phyloP scores from a whole-genome alignment of 2,797 vertebrate genomes.

The Microcaecilia unicolor region DNA sequence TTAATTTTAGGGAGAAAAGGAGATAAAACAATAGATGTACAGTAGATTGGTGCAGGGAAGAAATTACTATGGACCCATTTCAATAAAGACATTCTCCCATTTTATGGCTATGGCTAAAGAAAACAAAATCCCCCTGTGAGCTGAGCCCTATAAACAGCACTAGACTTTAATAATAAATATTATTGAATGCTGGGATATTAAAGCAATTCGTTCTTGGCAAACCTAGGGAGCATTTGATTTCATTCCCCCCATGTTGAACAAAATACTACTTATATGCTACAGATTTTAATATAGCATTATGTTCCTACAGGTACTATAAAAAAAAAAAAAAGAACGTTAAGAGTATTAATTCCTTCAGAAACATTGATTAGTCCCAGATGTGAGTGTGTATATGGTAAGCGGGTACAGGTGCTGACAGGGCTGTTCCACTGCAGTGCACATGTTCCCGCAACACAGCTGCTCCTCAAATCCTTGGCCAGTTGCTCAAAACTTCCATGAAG shows the following conservation, averaged over 20 bases:
- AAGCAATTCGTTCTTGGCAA: conserved; percentile 66
- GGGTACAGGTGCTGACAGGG: conserved; percentile 56
- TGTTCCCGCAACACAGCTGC: conserved; percentile 56
- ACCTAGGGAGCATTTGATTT: conserved; percentile 43
- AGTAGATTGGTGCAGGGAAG: too few species aligned
- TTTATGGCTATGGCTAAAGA: conserved; percentile 15
- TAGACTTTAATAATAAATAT: conserved; percentile 64
- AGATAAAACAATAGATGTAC: too few species aligned
- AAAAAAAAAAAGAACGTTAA: conserved; percentile 46
- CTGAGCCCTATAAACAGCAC: conserved; percentile 18
- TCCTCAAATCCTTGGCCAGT: conserved; percentile 46
- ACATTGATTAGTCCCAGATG: conserved; percentile 61
- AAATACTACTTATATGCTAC: conserved; percentile 48
- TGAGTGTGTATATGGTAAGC: conserved; percentile 19
- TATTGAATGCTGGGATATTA: conserved; percentile 66
- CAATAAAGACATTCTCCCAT: conserved; percentile 13
- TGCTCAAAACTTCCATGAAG: conserved; percentile 48
- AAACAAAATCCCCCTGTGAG: conserved; percentile 19
- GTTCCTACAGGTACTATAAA: conserved; percentile 66
- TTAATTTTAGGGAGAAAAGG: too few species aligned
- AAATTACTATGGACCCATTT: conserved; percentile 7
- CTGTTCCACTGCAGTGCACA: conserved; percentile 32
- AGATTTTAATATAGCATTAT: conserved; percentile 58
- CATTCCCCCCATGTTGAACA: conserved; percentile 45
- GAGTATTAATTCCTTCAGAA: conserved; percentile 63